A percentile compares a stretch with the other conserved stretches of the same genome.
Evolutionary conservation across 2,113 vertebrate genomes (phyloP).

Genomic region (Pelecanus crispus): DNA sequence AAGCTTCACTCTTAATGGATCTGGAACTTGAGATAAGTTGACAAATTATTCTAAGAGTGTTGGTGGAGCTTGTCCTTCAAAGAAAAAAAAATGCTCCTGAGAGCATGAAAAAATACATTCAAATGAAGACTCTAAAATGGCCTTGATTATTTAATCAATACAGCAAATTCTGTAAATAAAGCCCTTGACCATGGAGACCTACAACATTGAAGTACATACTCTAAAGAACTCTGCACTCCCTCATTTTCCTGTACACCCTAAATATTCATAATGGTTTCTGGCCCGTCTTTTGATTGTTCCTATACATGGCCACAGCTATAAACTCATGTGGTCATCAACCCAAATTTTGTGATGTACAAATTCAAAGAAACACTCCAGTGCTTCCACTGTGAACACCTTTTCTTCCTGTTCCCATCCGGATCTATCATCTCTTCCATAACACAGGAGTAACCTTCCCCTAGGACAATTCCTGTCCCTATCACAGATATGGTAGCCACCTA

Average conservation of each 20-base stretch:
- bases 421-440: not conserved
- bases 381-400: not conserved
- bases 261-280: not conserved
- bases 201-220: not conserved
- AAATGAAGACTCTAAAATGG: not conserved
- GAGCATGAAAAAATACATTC: not conserved
- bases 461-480: not conserved
- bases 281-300: not conserved
- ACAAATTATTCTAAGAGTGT: not conserved
- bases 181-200: not conserved
- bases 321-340: not conserved
- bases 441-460: not conserved
- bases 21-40: not conserved
- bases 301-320: not conserved
- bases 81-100: not conserved
- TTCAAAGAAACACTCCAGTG: not conserved
- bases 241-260: not conserved
- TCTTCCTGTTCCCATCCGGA: not conserved
- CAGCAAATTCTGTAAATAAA: not conserved
- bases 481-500: not conserved
- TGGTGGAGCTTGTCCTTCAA: not conserved
- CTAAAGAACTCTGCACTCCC: not conserved
- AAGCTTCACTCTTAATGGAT: not conserved
- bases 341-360: not conserved
- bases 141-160: not conserved